Conservation (phyloP, 2,113 vertebrate species). For the Sus scrofa region T2T-Sscrofa CM000825.6:72923001-72923500, state of each 20-base stretch:
- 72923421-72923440: too few relatives aligned
- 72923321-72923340: too few relatives aligned
- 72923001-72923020: fast-evolving
- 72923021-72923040: neutral
- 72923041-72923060: neutral
- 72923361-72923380: too few relatives aligned
- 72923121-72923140: neutral
- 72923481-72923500: too few relatives aligned
- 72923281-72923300: too few relatives aligned
- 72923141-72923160: neutral
- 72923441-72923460: too few relatives aligned
- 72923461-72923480: too few relatives aligned
- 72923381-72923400: too few relatives aligned
- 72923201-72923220: neutral
- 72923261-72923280: neutral
- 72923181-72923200: fast-evolving
- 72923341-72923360: too few relatives aligned
- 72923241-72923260: fast-evolving
- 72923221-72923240: neutral
- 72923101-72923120: neutral
- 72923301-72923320: too few relatives aligned
- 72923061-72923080: conserved; percentile 25
- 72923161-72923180: neutral
- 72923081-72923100: neutral
- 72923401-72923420: too few relatives aligned